Conservation (phyloP, 2,113 vertebrate species). For the Xyrauchen texanus region DNA sequence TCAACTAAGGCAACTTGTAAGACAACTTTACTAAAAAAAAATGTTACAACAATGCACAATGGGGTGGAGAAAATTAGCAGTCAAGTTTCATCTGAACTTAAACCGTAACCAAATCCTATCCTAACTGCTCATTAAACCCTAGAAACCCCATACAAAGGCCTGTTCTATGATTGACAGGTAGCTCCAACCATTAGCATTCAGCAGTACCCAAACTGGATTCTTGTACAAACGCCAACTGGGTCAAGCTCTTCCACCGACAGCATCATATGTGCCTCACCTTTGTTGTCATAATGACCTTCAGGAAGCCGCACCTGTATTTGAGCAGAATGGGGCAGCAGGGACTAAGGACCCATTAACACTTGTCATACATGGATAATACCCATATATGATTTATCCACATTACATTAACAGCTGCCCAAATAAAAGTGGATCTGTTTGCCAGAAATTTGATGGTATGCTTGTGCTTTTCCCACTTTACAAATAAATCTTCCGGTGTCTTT, state of each 20-base stretch:
- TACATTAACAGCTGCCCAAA: neutral
- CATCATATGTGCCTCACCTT: constrained; percentile 22
- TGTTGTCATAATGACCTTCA: constrained; percentile 40
- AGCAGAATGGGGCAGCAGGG: constrained; percentile 10
- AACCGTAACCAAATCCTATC: constrained; percentile 35
- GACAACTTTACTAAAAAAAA: constrained; percentile 26
- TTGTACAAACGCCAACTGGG: constrained; percentile 35
- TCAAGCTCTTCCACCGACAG: constrained; percentile 23
- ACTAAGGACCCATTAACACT: constrained; percentile 4
- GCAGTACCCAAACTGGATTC: constrained; percentile 43
- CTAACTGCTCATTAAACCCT: constrained; percentile 42
- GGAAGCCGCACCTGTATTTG: constrained; percentile 24
- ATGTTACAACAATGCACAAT: constrained; percentile 44
- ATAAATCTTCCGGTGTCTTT: too few relatives aligned
- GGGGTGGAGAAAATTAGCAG: constrained; percentile 37
- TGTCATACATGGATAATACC: neutral
- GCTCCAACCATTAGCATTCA: constrained; percentile 12
- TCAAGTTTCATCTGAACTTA: constrained; percentile 36
- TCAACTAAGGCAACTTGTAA: constrained; percentile 33
- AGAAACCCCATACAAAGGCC: constrained; percentile 33
- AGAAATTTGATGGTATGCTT: neutral
- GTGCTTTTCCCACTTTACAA: too few relatives aligned
- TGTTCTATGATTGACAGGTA: constrained; percentile 28
- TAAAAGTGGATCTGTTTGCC: neutral
- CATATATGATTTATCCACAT: neutral